Evolutionary conservation across 2,888 invertebrate genomes (phyloP).

Genomic region (Lottia gigantea): DNA sequence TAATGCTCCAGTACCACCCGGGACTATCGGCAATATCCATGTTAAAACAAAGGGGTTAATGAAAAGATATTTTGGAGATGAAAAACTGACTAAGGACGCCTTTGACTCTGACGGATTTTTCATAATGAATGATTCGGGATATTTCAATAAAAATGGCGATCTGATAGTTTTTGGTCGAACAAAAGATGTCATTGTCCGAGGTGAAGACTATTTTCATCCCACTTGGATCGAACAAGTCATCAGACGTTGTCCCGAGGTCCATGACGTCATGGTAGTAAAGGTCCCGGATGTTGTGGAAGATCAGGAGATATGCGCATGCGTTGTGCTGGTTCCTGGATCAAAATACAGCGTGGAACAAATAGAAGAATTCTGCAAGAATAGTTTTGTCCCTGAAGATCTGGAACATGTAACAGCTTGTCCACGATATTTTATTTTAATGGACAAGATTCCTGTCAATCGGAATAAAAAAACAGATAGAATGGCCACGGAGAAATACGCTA

Average conservation of each 20-base stretch:
- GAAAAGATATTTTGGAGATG: constrained; percentile 6
- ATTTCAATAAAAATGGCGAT: constrained; percentile 2
- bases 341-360: neutral
- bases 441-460: too few relatives aligned
- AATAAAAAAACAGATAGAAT: neutral
- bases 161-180: constrained; percentile 21
- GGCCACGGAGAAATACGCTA: neutral
- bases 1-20: constrained; percentile 6
- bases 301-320: constrained; percentile 12
- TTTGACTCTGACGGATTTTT: constrained; percentile 12
- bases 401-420: neutral
- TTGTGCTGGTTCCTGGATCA: neutral
- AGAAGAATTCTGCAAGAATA: constrained; percentile 8
- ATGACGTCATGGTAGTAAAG: constrained; percentile 4
- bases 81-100: neutral
- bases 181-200: constrained; percentile 20
- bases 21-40: constrained; percentile 1
- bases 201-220: constrained; percentile 16
- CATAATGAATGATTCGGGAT: constrained; percentile 19
- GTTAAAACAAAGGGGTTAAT: neutral
- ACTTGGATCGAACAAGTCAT: constrained; percentile 23
- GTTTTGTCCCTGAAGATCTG: constrained; percentile 8
- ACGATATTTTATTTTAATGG: too few relatives aligned
- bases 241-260: neutral
- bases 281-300: constrained; percentile 10